These are phyloP conservation scores for Stegastes partitus DNA, from an alignment of 2,113 vertebrate species.

Conservation along the genomic window DNA sequence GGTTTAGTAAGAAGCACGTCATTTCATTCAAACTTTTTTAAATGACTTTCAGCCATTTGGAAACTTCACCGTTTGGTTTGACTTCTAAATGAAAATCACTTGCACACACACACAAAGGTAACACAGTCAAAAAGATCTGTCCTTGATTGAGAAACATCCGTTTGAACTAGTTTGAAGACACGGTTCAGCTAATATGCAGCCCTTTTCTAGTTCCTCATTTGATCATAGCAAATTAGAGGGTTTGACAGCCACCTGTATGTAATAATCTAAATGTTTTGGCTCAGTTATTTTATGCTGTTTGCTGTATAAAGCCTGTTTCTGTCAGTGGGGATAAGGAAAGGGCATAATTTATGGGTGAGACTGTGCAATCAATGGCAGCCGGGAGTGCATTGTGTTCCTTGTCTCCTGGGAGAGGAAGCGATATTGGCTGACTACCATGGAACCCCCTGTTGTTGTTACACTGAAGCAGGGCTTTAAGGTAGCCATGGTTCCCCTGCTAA, in stretches of 20 bases:
- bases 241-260: slow-evolving; percentile 30
- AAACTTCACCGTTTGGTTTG: slow-evolving; percentile 9
- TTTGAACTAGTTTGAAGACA: background rate
- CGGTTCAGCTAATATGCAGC: background rate
- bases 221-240: background rate
- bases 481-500: slow-evolving; percentile 72
- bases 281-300: slow-evolving; percentile 26
- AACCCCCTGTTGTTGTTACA: slow-evolving; percentile 69
- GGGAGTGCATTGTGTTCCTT: slow-evolving; percentile 71
- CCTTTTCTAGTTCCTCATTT: background rate
- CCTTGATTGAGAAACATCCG: background rate
- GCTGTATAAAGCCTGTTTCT: slow-evolving; percentile 31
- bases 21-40: background rate
- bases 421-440: slow-evolving; percentile 72
- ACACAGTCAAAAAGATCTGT: background rate
- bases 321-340: slow-evolving; percentile 44
- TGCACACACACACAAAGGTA: background rate
- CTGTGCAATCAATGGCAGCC: slow-evolving; percentile 67
- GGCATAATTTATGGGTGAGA: slow-evolving; percentile 66
- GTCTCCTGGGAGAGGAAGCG: slow-evolving; percentile 77
- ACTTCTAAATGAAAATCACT: no score
- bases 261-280: slow-evolving; percentile 31
- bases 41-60: background rate
- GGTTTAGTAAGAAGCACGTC: background rate
- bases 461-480: slow-evolving; percentile 60